These are phyloP conservation scores for Penaeus monodon DNA, from an alignment of 2,888 invertebrate genomes.

Conservation along the genomic window DNA sequence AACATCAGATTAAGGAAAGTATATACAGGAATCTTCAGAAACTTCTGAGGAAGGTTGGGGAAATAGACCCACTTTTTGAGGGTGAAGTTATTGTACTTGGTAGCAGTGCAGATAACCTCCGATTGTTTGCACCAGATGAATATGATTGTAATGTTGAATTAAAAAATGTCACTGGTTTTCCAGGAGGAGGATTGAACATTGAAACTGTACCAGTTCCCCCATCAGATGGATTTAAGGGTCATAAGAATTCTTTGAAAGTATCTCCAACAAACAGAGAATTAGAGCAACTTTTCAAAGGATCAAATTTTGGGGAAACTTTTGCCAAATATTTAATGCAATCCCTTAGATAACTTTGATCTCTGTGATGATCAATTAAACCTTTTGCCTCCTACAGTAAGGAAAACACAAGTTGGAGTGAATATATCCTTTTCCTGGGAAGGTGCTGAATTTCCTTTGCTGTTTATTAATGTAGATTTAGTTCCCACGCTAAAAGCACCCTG, in stretches of 20 bases:
- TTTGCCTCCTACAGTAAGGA: constrained; percentile 19
- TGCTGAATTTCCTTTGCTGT: constrained; percentile 15
- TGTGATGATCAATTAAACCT: neutral
- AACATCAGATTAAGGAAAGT: constrained; percentile 1
- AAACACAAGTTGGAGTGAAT: constrained; percentile 23
- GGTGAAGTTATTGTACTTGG: constrained; percentile 26
- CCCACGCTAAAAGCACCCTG: constrained; percentile 22
- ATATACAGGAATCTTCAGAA: neutral
- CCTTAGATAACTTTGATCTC: neutral
- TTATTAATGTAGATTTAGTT: constrained; percentile 24
- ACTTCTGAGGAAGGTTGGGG: neutral
- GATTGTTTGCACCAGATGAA: constrained; percentile 32
- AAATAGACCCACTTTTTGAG: constrained; percentile 3
- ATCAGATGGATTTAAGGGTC: neutral
- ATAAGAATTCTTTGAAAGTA: neutral
- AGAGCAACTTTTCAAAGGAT: neutral
- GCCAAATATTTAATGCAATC: neutral
- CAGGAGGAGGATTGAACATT: constrained; percentile 19
- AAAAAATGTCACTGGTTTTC: constrained; percentile 13
- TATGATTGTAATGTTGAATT: constrained; percentile 41
- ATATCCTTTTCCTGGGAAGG: constrained; percentile 23
- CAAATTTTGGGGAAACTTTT: constrained; percentile 4
- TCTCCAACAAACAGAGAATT: neutral
- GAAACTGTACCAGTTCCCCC: neutral
- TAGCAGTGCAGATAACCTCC: constrained; percentile 35